A percentile compares a stretch with the other conserved stretches of the same genome.
phyloP scores from a whole-genome alignment of 2,888 invertebrate genomes.

The Coleophora flavipennella region DNA sequence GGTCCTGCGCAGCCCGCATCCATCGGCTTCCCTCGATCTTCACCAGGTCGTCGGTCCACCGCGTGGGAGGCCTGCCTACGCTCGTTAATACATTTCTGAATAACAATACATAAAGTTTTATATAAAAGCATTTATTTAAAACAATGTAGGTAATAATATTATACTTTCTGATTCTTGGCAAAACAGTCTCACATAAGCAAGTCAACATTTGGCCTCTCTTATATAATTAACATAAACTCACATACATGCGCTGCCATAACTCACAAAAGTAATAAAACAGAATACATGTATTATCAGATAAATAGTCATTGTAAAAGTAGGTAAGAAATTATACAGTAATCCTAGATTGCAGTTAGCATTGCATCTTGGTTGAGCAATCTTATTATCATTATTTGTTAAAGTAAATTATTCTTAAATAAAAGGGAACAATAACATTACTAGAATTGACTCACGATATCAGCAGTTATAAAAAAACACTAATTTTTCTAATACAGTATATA shows the following conservation, averaged over 20 bases:
- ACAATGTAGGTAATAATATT: slow-evolving; percentile 69
- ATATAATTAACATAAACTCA: slow-evolving; percentile 68
- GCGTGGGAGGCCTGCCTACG: too few relatives aligned
- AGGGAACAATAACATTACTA: slow-evolving; percentile 65
- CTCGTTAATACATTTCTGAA: too few relatives aligned
- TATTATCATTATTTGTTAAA: slow-evolving; percentile 60
- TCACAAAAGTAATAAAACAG: slow-evolving; percentile 62
- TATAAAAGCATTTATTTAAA: slow-evolving; percentile 74
- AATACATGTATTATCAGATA: slow-evolving; percentile 59
- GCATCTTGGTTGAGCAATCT: slow-evolving; percentile 70
- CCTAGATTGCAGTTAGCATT: slow-evolving; percentile 67
- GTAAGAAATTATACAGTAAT: slow-evolving; percentile 49
- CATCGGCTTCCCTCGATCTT: too few relatives aligned
- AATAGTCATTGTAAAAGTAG: slow-evolving; percentile 55
- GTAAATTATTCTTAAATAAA: slow-evolving; percentile 66
- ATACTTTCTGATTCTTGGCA: slow-evolving; percentile 74
- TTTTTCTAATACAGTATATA: slow-evolving; percentile 28
- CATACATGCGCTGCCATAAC: slow-evolving; percentile 72
- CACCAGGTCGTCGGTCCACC: too few relatives aligned
- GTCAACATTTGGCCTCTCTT: slow-evolving; percentile 74
- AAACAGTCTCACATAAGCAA: slow-evolving; percentile 74
- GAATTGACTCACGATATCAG: slow-evolving; percentile 70
- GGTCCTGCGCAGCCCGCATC: too few relatives aligned
- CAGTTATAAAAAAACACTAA: slow-evolving; percentile 57
- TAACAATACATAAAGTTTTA: slow-evolving; percentile 22